Percentiles rank a stretch among this genome's conserved stretches.
Evolutionary conservation across 1,140 invertebrate genomes (phyloP).

Genomic region (Temnothorax nylanderi): DNA sequence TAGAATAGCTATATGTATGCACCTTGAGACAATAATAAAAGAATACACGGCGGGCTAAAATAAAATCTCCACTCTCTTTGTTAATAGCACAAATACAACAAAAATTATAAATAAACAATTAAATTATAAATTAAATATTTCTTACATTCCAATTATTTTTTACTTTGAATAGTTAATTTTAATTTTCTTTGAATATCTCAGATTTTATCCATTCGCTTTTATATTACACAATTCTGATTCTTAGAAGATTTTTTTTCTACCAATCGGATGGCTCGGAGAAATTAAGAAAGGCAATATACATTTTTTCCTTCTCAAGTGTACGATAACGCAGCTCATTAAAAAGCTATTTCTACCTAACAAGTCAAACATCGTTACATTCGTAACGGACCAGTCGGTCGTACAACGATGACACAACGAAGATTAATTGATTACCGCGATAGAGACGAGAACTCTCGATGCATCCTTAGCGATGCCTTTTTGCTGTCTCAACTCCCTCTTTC

Average conservation of each 20-base stretch:
- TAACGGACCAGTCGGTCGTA: constrained; percentile 19
- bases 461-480: constrained; percentile 15
- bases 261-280: neutral
- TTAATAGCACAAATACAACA: neutral
- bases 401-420: constrained; percentile 53
- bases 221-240: neutral
- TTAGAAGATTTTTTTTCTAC: neutral
- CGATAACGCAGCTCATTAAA: constrained; percentile 46
- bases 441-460: constrained; percentile 43
- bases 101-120: neutral
- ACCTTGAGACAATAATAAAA: neutral
- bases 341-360: constrained; percentile 21
- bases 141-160: neutral
- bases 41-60: neutral
- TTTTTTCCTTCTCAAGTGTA: neutral
- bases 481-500: constrained; percentile 52
- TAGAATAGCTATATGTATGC: neutral
- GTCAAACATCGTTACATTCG: constrained; percentile 33
- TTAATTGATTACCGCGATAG: constrained; percentile 63
- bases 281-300: neutral
- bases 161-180: neutral
- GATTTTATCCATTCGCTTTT: neutral
- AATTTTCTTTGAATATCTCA: neutral
- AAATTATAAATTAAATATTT: neutral
- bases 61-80: neutral